Conservation (phyloP, 2,888 invertebrate genomes). For the Ectobius pallidus region DNA sequence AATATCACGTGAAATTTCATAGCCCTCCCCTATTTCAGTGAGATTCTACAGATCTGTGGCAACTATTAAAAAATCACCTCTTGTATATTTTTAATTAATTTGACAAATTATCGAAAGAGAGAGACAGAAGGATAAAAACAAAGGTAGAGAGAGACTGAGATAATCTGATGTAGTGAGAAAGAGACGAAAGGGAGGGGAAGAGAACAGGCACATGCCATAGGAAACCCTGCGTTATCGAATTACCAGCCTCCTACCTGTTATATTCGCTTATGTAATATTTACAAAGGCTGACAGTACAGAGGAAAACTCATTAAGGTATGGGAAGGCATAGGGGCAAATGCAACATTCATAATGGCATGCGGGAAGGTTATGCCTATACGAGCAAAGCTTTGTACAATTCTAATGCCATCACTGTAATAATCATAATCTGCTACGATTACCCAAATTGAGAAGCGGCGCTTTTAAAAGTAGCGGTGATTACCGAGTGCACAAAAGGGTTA, state of each 20-base stretch:
- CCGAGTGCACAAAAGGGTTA: not conserved
- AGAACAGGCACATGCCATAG: not conserved
- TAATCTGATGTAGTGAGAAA: no score
- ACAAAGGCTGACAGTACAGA: not conserved
- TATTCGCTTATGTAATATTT: not conserved
- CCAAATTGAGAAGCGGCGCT: not conserved
- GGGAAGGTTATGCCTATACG: not conserved
- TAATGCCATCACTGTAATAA: not conserved
- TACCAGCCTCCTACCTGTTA: not conserved
- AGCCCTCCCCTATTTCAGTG: no score
- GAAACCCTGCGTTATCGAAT: not conserved
- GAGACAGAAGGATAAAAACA: no score
- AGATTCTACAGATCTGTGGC: no score
- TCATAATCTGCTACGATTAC: not conserved
- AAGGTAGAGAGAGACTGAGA: no score
- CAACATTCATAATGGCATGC: not conserved
- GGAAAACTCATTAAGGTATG: not conserved
- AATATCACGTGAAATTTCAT: no score
- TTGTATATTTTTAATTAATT: no score
- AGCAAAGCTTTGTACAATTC: conserved; percentile 9
- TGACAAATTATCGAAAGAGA: no score
- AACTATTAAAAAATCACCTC: no score
- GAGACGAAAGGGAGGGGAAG: not conserved
- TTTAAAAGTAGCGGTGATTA: not conserved
- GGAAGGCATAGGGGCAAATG: not conserved